Base-by-base conservation (phyloP, 2,888 invertebrate species). In the Trachelus stipa region DNA sequence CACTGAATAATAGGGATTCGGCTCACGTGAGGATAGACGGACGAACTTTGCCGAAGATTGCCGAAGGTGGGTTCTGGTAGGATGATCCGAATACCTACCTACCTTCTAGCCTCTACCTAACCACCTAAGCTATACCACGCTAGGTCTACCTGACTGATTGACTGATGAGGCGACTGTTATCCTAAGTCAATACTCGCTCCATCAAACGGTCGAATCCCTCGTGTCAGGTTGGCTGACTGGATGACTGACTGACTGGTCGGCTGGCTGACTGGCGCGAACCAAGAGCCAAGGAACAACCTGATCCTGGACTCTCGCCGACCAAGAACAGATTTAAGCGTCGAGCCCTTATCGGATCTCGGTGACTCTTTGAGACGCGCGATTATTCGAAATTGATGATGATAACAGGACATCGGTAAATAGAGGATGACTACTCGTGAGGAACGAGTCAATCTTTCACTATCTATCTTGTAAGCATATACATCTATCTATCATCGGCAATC, bases 181-280 rank as follows among this genome's bases (percentile, higher is more conserved):
- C 90, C 91, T 89, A 91, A 91, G 91, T 91, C 91, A 91, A 91
- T 91, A 90, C 90, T 90, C 89, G 87, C 89, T 91, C 88, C 89
- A 90, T 91, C 91, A 90, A 87, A 80, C 87, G 85, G 84, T 84
- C 86, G 87, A 89, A 88, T 89, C 85, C 82, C 82, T 77, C 82
- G 23, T 23, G 56, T 56, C 56, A 56, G 56, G 56, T 56, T 56
- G 56, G 31, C 71, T 71, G 33, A 31, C 71, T 71, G 33, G 31
- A 12, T 34, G 31, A 31, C 71, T 34, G 31, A 33, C 71, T 33
- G 34, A 31, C 71, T 23, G 33, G 71, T 56, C 56, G 56, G 56
- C 71, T 23, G 30, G 30, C 71, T 33, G 33, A 31, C 71, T 2
- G 33, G 71, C 71, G 33, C 71, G 33, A 71, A 34, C 71, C 71